Base-by-base conservation (phyloP, 2,888 invertebrate genomes). In the Tipula helvola region DNA sequence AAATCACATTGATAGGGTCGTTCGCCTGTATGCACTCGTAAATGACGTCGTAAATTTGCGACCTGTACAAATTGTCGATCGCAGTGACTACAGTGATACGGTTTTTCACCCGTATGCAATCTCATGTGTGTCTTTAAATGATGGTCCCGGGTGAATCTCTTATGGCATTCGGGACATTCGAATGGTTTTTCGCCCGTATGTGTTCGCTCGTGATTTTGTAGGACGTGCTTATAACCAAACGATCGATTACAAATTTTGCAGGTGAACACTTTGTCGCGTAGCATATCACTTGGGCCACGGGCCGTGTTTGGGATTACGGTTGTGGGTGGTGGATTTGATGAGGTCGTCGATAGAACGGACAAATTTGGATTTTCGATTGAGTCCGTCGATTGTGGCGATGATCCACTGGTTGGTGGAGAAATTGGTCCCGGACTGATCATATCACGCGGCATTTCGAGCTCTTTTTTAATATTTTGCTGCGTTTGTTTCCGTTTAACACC, bases 181-280 rank as follows among this genome's bases (percentile, higher is more conserved):
- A 97, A 98, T 0, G 98, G 98, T 90, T 98, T 98, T 90, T 98
- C 98, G 0, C 98, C 98, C 0, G 98, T 98, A 91, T 98, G 98
- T 0, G 98, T 98, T 89, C 98, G 94, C 90, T 97, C 97, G 91
- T 98, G 98, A 90, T 98, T 98, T 91, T 98, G 97, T 86, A 98
- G 93, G 28, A 98, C 98, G 91, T 98, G 98, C 90, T 98, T 98
- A 93, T 98, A 98, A 86, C 97, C 97, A 90, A 98, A 98, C 12
- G 96, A 96, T 88, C 97, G 94, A 87, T 95, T 95, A 92, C 98
- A 98, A 85, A 96, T 94, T 87, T 95, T 95, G 91, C 98, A 98
- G 36, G 96, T 96, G 92, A 98, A 98, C 87, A 96, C 95, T 90
- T 97, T 96, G 90, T 97, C 97, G 12, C 96, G 92, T 0, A 93